Conservation (phyloP, 2,797 vertebrate genomes). For the Cossypha heuglini region DNA sequence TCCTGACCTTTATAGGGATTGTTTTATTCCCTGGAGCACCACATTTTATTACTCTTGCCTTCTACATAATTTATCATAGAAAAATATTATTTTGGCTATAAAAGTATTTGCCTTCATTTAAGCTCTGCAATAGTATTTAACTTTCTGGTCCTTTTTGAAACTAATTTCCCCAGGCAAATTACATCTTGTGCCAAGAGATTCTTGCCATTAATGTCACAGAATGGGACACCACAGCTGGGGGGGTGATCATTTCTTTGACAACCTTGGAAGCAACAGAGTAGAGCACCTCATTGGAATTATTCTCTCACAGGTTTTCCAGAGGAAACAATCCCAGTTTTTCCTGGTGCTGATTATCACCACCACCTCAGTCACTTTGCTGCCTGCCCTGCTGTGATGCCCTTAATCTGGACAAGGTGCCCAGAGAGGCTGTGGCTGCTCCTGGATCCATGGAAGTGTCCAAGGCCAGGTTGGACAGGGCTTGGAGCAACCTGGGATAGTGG, state of each 20-base stretch:
- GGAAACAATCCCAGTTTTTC: neutral
- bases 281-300: neutral
- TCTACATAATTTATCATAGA: slow-evolving; percentile 34
- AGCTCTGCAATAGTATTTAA: slow-evolving; percentile 29
- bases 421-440: neutral
- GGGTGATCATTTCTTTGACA: neutral
- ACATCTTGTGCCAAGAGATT: neutral
- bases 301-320: neutral
- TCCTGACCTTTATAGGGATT: slow-evolving; percentile 37
- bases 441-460: neutral
- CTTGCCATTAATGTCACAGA: slow-evolving; percentile 18
- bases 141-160: slow-evolving; percentile 32
- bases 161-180: slow-evolving; percentile 43
- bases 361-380: neutral
- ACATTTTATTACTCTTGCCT: slow-evolving; percentile 16
- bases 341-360: neutral
- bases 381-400: neutral
- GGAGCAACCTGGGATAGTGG: neutral
- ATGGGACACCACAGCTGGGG: neutral
- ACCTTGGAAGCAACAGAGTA: neutral
- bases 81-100: slow-evolving; percentile 61
- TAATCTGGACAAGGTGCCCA: neutral
- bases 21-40: slow-evolving; percentile 15
- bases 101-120: slow-evolving; percentile 16
- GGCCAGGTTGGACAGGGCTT: accelerated